phyloP scores from a whole-genome alignment of 2,797 vertebrate species.

The Rhinogobio ventralis region DNA sequence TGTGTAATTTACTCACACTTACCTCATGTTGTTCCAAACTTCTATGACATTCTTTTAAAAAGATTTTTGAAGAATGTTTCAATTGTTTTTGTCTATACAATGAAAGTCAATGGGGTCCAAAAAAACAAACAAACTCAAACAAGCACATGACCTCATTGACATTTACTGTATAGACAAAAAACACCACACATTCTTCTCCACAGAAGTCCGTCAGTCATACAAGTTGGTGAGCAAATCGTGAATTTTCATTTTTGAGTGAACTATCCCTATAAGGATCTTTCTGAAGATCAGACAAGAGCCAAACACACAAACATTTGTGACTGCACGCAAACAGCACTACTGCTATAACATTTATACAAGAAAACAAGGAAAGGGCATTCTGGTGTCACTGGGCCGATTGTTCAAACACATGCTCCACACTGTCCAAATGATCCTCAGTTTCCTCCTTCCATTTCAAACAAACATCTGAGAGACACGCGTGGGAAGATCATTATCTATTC shows the following conservation, averaged over 20 bases:
- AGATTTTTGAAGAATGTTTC: background rate
- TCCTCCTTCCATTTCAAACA: conserved; percentile 11
- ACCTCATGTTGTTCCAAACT: background rate
- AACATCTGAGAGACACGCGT: conserved; percentile 27
- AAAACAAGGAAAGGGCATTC: conserved; percentile 4
- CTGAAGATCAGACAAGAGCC: background rate
- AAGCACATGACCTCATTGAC: background rate
- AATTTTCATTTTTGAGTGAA: background rate
- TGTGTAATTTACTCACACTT: background rate
- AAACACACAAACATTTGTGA: conserved; percentile 6
- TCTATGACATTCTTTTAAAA: background rate
- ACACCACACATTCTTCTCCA: background rate
- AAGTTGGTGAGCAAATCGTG: background rate
- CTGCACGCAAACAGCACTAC: conserved; percentile 6
- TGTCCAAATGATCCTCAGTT: background rate
- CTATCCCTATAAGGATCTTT: background rate
- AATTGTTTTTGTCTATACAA: background rate
- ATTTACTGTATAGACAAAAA: background rate
- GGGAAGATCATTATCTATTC: conserved; percentile 13
- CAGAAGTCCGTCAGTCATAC: background rate
- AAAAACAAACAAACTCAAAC: background rate
- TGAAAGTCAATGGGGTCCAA: background rate
- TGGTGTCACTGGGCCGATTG: conserved; percentile 3
- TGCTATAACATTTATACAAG: background rate
- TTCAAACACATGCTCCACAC: conserved; percentile 24